A percentile compares a stretch with the other conserved stretches of the same genome.
Conservation (phyloP, 2,797 vertebrate genomes). For the Melopsittacus undulatus region DNA sequence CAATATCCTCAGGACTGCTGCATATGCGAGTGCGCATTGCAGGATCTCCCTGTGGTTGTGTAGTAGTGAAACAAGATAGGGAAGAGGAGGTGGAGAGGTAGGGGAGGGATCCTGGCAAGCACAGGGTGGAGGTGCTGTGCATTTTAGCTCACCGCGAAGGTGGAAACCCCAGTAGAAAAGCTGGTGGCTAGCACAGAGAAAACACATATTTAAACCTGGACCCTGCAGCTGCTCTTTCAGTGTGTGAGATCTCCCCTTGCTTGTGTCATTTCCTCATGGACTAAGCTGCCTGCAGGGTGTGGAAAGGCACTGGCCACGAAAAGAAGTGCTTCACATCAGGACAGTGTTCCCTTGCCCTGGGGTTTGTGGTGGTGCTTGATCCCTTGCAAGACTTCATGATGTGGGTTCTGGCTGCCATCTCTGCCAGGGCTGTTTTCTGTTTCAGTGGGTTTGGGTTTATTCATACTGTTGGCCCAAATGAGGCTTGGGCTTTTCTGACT, state of each 20-base stretch:
- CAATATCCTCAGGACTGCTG: background rate
- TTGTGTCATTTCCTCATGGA: rapidly evolving
- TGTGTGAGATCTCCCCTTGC: background rate
- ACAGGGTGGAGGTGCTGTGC: rapidly evolving
- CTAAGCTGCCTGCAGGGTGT: background rate
- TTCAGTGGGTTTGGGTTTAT: background rate
- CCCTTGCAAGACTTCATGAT: background rate
- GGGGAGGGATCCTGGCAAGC: background rate
- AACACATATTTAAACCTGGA: rapidly evolving
- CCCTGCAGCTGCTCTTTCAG: background rate
- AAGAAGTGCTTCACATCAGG: background rate
- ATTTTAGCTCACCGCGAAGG: rapidly evolving
- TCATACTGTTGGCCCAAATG: background rate
- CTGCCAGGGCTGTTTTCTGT: background rate
- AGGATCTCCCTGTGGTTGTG: background rate
- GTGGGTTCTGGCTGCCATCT: background rate
- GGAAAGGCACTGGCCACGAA: rapidly evolving
- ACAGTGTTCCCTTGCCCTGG: background rate
- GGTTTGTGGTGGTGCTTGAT: background rate
- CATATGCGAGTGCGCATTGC: background rate
- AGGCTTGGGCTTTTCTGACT: background rate
- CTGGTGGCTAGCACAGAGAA: background rate
- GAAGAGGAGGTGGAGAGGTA: background rate
- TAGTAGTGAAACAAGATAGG: rapidly evolving
- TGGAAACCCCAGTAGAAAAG: background rate